Percentiles rank a stretch among this genome's conserved stretches.
Evolutionary conservation across 1,140 invertebrate genomes (phyloP).

Genomic region (Lineus longissimus): DNA sequence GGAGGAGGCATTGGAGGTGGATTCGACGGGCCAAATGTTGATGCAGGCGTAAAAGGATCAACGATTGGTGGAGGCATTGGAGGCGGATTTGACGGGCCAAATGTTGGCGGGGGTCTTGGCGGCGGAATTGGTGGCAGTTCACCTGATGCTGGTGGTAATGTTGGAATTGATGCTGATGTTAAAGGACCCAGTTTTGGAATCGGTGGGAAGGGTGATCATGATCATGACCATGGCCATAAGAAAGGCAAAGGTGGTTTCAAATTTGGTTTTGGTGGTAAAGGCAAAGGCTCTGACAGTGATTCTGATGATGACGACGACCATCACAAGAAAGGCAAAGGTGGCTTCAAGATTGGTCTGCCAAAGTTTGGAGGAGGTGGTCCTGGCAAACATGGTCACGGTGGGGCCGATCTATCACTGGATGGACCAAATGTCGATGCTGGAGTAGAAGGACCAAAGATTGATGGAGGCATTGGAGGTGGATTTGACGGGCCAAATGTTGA

Average conservation of each 20-base stretch:
- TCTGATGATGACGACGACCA: not conserved
- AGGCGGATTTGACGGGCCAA: not conserved
- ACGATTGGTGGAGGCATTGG: not conserved
- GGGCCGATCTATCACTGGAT: not conserved
- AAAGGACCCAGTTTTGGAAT: not conserved
- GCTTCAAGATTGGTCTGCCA: not conserved
- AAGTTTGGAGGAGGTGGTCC: not conserved
- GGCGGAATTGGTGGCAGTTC: not conserved
- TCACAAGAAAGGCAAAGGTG: not conserved
- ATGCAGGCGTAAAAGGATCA: not conserved
- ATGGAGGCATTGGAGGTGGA: not conserved
- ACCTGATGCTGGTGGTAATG: not conserved
- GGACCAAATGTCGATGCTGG: not conserved
- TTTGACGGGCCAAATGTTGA: not conserved
- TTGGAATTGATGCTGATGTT: not conserved
- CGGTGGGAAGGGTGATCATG: not conserved
- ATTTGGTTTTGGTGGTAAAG: not conserved
- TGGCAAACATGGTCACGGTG: not conserved
- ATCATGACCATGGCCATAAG: not conserved
- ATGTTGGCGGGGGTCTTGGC: not conserved
- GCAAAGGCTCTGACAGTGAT: not conserved
- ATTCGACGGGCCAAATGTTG: not conserved
- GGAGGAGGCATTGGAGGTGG: not conserved
- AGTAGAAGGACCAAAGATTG: not conserved
- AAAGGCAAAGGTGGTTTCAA: not conserved